Conservation (phyloP, 2,888 invertebrate genomes). For the Trichacis sp. region DNA sequence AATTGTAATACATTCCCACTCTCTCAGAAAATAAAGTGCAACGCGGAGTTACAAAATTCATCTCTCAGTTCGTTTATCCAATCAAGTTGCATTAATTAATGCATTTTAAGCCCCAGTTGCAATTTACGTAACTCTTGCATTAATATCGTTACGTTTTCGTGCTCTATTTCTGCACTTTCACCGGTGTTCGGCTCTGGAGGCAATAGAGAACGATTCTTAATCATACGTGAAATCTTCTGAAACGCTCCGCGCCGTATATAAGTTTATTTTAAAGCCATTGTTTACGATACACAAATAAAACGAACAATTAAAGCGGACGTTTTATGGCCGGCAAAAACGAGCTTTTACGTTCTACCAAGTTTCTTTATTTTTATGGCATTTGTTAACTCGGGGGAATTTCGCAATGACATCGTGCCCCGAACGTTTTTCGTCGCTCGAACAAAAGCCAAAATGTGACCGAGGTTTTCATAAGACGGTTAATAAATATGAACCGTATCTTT, state of each 20-base stretch:
- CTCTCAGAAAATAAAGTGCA: slow-evolving; percentile 1
- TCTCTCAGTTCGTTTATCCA: slow-evolving; percentile 3
- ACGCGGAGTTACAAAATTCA: neutral
- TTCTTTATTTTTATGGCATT: neutral
- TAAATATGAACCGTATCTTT: neutral
- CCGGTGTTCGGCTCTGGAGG: neutral
- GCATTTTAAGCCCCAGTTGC: neutral
- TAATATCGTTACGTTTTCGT: slow-evolving; percentile 5
- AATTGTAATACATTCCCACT: neutral
- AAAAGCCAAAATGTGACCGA: neutral
- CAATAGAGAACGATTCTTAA: slow-evolving; percentile 3
- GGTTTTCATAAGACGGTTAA: neutral
- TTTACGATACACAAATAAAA: neutral
- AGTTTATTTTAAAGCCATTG: neutral
- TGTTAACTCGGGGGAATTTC: slow-evolving; percentile 3
- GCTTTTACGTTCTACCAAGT: neutral
- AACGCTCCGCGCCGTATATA: neutral
- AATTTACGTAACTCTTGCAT: slow-evolving; percentile 2
- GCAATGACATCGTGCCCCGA: slow-evolving; percentile 8
- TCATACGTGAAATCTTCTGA: slow-evolving; percentile 2
- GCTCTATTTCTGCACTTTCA: slow-evolving; percentile 7
- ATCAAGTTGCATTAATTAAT: slow-evolving; percentile 4
- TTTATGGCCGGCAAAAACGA: neutral
- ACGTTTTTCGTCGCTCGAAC: slow-evolving; percentile 3
- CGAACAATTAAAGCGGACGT: neutral